Conservation (phyloP, 2,888 invertebrate genomes). For the Hirudinaria manillensis region DNA sequence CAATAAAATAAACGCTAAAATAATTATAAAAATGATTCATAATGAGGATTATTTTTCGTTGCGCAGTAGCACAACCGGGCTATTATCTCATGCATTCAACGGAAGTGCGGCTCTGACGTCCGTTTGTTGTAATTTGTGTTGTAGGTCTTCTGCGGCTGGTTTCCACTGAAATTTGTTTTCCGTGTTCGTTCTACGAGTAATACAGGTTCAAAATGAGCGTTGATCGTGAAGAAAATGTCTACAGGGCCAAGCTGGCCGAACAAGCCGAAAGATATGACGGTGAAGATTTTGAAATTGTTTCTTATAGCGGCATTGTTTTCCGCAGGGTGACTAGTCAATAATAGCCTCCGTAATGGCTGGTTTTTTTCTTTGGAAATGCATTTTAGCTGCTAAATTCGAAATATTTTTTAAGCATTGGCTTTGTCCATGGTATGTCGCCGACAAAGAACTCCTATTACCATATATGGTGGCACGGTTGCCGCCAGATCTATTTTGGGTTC, state of each 20-base stretch:
- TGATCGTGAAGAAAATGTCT: slow-evolving; percentile 97
- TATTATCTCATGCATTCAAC: not conserved
- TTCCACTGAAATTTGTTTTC: slow-evolving; percentile 13
- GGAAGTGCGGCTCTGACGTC: slow-evolving; percentile 27
- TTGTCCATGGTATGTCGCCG: too few relatives aligned
- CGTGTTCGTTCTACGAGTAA: not conserved
- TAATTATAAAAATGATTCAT: too few relatives aligned
- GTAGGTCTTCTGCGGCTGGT: not conserved
- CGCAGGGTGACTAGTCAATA: not conserved
- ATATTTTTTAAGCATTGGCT: too few relatives aligned
- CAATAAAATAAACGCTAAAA: too few relatives aligned
- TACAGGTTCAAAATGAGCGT: slow-evolving; percentile 54
- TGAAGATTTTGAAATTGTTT: slow-evolving; percentile 61
- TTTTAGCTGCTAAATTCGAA: too few relatives aligned
- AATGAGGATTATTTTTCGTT: too few relatives aligned
- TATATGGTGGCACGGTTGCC: too few relatives aligned
- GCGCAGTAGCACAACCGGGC: too few relatives aligned
- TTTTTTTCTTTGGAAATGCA: not conserved
- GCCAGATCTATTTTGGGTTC: too few relatives aligned
- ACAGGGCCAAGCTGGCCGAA: slow-evolving; percentile 97
- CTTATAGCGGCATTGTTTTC: not conserved
- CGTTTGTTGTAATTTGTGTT: slow-evolving; percentile 18
- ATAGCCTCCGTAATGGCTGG: not conserved
- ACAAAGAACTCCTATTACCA: too few relatives aligned
- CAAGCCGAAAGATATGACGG: slow-evolving; percentile 98